Conservation (phyloP, 1,140 invertebrate species). For the Meloidogyne floridensis region DNA sequence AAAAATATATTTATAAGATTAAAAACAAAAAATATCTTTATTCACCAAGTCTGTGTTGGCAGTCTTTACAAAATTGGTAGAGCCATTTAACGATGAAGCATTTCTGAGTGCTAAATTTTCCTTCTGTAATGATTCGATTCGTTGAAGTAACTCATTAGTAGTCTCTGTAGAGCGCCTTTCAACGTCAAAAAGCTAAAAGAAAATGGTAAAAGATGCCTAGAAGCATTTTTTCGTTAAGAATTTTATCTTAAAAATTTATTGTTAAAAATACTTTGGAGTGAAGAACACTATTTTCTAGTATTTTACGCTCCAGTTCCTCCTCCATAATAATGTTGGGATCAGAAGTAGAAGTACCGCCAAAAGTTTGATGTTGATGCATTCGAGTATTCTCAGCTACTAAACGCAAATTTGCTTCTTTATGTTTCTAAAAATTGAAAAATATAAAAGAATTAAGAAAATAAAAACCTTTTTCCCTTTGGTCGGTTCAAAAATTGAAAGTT, state of each 20-base stretch:
- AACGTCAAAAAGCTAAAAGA: constrained; percentile 46
- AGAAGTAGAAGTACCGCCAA: constrained; percentile 12
- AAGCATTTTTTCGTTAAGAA: background rate
- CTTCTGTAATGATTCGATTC: constrained; percentile 39
- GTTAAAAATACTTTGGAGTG: constrained; percentile 44
- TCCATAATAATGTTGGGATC: constrained; percentile 45
- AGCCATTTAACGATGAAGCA: background rate
- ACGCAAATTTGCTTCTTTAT: constrained; percentile 52
- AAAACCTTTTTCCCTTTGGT: constrained; percentile 46
- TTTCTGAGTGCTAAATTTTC: constrained; percentile 33
- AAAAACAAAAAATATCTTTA: background rate
- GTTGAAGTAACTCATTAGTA: constrained; percentile 34
- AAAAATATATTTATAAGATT: background rate
- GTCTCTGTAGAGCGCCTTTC: constrained; percentile 43
- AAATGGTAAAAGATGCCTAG: background rate
- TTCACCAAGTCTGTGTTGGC: background rate
- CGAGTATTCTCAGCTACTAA: constrained; percentile 48
- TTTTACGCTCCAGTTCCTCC: constrained; percentile 51
- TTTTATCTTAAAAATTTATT: constrained; percentile 11
- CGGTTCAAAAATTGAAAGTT: constrained; percentile 38
- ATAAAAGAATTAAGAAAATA: background rate
- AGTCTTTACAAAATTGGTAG: background rate
- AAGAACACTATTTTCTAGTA: constrained; percentile 48
- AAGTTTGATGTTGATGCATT: constrained; percentile 22
- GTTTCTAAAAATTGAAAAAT: constrained; percentile 36